These are phyloP conservation scores for Apotomis capreana DNA, from an alignment of 2,888 invertebrate species.

Conservation along the genomic window DNA sequence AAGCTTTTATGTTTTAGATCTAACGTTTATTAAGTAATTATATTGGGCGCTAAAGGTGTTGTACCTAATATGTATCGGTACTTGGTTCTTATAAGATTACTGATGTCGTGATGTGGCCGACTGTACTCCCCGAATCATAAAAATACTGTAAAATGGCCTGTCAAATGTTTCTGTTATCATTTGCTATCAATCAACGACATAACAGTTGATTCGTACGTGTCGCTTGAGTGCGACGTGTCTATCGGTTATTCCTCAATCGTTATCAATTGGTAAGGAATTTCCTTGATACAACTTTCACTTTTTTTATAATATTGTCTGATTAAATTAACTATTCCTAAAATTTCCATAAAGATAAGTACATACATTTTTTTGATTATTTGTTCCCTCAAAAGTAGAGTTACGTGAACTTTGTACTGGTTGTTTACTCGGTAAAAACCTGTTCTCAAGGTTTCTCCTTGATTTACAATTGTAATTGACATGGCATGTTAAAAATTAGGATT, in stretches of 20 bases:
- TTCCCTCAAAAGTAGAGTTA: background rate
- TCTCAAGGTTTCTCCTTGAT: constrained; percentile 40
- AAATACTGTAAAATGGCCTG: constrained; percentile 14
- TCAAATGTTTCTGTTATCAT: constrained; percentile 28
- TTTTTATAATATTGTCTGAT: background rate
- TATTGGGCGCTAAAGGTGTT: background rate
- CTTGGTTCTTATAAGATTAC: background rate
- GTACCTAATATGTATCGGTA: background rate
- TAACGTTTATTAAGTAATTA: too few species aligned
- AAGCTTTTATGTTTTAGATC: too few species aligned
- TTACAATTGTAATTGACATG: constrained; percentile 37
- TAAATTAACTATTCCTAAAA: background rate
- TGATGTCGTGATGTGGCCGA: constrained; percentile 21
- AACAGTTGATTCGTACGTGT: constrained; percentile 39
- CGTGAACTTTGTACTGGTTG: constrained; percentile 43
- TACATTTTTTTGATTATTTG: background rate
- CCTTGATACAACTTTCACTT: constrained; percentile 9
- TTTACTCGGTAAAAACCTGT: constrained; percentile 34
- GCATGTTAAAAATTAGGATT: constrained; percentile 21
- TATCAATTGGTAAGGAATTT: constrained; percentile 27
- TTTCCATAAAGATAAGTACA: background rate
- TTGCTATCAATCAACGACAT: constrained; percentile 3
- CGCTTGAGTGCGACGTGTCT: constrained; percentile 35
- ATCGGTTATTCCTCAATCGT: constrained; percentile 7
- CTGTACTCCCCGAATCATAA: constrained; percentile 3